phyloP scores from a whole-genome alignment of 2,113 vertebrate species.

The Tinamus guttatus region DNA sequence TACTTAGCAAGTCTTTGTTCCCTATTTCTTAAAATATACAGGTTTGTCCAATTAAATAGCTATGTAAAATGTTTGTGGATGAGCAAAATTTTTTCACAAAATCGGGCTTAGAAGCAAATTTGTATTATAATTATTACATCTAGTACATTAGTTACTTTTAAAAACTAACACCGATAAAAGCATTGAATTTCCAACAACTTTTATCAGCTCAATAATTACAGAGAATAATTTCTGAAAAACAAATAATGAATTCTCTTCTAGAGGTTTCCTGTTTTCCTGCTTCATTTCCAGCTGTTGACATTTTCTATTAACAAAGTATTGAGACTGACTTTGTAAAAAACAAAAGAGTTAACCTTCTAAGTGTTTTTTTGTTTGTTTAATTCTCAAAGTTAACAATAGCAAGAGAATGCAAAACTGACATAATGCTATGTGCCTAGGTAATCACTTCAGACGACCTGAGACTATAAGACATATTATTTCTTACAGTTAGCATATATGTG shows the following conservation, averaged over 20 bases:
- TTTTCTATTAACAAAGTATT: neutral
- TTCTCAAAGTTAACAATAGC: neutral
- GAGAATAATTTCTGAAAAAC: neutral
- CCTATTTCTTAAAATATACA: neutral
- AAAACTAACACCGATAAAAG: neutral
- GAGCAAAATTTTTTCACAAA: neutral
- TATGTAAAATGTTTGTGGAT: neutral
- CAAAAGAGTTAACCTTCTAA: too few relatives aligned
- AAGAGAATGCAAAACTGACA: neutral
- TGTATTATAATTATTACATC: neutral
- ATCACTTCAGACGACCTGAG: neutral
- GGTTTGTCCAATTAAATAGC: neutral
- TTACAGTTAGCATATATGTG: neutral
- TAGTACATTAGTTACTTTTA: neutral
- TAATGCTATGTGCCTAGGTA: neutral
- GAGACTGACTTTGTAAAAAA: neutral
- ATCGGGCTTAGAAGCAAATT: neutral
- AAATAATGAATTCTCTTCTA: neutral
- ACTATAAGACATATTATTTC: neutral
- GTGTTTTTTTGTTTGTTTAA: too few relatives aligned
- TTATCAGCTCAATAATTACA: neutral
- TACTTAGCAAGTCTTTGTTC: neutral
- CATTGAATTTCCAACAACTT: neutral
- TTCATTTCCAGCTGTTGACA: neutral
- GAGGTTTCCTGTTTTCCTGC: rapidly evolving